A percentile compares a stretch with the other conserved stretches of the same genome.
Evolutionary conservation across 2,888 invertebrate species (phyloP).

Genomic region (Drepana falcataria): DNA sequence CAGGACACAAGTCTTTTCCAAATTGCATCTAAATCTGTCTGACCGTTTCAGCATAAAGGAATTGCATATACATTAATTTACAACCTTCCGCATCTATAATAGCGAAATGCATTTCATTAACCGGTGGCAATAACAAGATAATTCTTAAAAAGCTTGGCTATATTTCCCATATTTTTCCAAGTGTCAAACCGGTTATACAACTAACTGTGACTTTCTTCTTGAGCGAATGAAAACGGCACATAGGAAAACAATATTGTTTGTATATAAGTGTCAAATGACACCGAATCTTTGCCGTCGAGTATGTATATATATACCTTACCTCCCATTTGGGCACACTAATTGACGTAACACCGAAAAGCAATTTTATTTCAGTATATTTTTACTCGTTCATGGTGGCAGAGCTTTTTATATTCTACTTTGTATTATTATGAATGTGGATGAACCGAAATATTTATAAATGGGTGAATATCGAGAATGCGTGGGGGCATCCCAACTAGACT

Average conservation of each 20-base stretch:
- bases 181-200: conserved; percentile 20
- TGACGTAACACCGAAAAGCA: conserved; percentile 23
- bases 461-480: conserved; percentile 33
- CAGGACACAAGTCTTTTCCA: too few relatives aligned
- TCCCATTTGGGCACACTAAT: conserved; percentile 34
- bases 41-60: too few relatives aligned
- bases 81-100: too few relatives aligned
- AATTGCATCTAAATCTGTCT: too few relatives aligned
- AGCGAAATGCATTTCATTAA: too few relatives aligned
- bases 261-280: conserved; percentile 39
- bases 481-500: conserved; percentile 44
- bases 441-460: background rate
- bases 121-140: background rate
- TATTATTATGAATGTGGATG: too few relatives aligned
- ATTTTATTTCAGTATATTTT: background rate
- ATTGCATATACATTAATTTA: too few relatives aligned
- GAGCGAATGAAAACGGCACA: conserved; percentile 14
- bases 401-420: too few relatives aligned
- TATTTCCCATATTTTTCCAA: conserved; percentile 3
- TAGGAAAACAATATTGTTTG: conserved; percentile 14
- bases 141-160: background rate
- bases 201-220: conserved; percentile 39
- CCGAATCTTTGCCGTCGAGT: conserved; percentile 52
- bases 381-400: too few relatives aligned
- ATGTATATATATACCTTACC: conserved; percentile 39